phyloP scores from a whole-genome alignment of 2,797 vertebrate genomes.

The Pseudocheirus occidentalis region DNA sequence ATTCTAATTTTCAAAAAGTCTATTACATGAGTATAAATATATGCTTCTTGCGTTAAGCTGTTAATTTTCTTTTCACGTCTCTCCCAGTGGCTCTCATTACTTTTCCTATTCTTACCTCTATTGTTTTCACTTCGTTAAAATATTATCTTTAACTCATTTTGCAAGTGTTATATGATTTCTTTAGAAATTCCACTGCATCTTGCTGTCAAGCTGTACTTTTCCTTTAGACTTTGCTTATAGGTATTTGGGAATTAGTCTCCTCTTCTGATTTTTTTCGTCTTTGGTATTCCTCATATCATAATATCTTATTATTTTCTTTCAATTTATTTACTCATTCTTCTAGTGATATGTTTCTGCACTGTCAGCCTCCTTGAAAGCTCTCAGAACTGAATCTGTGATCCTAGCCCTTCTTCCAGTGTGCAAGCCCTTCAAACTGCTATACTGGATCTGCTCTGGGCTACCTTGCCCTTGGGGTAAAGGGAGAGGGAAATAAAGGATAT shows the following conservation, averaged over 20 bases:
- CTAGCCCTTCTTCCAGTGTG: neutral
- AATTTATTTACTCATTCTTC: neutral
- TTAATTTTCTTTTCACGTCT: neutral
- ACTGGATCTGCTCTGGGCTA: neutral
- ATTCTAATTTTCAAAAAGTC: neutral
- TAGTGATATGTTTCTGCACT: neutral
- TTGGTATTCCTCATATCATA: neutral
- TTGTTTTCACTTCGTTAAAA: neutral
- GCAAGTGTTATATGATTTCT: neutral
- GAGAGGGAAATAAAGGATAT: constrained; percentile 41
- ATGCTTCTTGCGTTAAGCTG: neutral
- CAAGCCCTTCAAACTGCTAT: neutral
- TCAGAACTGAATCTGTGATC: neutral
- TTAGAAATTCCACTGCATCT: neutral
- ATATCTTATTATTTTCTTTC: neutral
- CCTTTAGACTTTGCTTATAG: neutral
- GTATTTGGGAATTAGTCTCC: neutral
- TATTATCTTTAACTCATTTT: neutral
- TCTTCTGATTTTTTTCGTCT: neutral
- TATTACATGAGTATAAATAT: neutral
- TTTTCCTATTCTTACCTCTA: neutral
- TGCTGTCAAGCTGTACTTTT: neutral
- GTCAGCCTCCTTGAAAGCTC: neutral
- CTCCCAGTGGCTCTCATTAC: neutral
- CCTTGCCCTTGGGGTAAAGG: neutral